These are phyloP conservation scores for Byasa hedistus DNA, from an alignment of 2,888 invertebrate genomes.

Conservation along the genomic window DNA sequence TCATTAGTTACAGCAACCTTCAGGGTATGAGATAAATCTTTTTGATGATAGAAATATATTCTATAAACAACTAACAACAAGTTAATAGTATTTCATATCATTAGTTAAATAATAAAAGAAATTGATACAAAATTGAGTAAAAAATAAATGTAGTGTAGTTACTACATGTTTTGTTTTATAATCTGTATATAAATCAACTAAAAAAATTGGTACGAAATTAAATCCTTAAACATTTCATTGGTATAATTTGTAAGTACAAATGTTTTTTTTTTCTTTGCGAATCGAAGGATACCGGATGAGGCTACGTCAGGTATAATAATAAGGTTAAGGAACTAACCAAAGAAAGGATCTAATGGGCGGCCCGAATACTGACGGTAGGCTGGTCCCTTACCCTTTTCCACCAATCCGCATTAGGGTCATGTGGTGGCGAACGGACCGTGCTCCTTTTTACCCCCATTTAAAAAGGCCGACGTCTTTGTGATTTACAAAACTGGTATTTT, in stretches of 20 bases:
- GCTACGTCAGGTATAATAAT: slow-evolving; percentile 4
- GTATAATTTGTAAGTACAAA: no score
- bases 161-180: no score
- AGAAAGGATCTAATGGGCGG: slow-evolving; percentile 26
- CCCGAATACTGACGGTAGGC: slow-evolving; percentile 18
- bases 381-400: slow-evolving; percentile 20
- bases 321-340: slow-evolving; percentile 1
- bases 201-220: no score
- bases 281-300: background rate
- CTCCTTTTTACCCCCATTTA: slow-evolving; percentile 19
- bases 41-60: no score
- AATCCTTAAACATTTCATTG: no score
- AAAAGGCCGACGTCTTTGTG: slow-evolving; percentile 12
- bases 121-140: no score
- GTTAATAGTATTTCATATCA: no score
- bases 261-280: background rate
- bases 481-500: slow-evolving; percentile 9
- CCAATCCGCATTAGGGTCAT: slow-evolving; percentile 26
- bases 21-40: no score
- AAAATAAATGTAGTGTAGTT: no score
- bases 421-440: slow-evolving; percentile 11
- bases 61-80: no score
- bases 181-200: background rate
- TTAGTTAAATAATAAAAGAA: no score
- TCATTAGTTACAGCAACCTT: no score